Conservation (phyloP, 2,797 vertebrate species). For the Ctenochaetus hawaiiensis region DNA sequence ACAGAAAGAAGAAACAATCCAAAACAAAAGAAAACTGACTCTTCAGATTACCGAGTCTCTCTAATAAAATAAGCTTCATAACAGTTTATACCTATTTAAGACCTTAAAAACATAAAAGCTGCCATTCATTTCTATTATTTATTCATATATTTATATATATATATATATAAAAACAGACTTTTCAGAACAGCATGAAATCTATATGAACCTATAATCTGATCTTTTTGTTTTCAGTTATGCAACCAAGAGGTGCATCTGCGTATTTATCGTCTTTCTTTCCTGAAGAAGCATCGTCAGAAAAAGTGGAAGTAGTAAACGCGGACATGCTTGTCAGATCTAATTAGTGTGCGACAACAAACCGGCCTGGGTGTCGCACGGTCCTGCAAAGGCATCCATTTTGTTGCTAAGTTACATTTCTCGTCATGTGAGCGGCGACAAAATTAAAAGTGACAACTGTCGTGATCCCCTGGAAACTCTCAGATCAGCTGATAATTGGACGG, state of each 20-base stretch:
- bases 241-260: slow-evolving; percentile 21
- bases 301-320: slow-evolving; percentile 48
- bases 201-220: background rate
- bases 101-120: background rate
- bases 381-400: slow-evolving; percentile 63
- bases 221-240: slow-evolving; percentile 23
- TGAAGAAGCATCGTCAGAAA: slow-evolving; percentile 32
- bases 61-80: background rate
- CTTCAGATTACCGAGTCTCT: background rate
- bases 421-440: slow-evolving; percentile 68
- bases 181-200: slow-evolving; percentile 3
- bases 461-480: slow-evolving; percentile 74
- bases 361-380: slow-evolving; percentile 45
- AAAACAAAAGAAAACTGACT: background rate
- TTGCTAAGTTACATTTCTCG: slow-evolving; percentile 73
- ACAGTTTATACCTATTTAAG: rapidly evolving
- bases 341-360: slow-evolving; percentile 57
- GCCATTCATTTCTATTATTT: background rate
- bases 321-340: slow-evolving; percentile 69
- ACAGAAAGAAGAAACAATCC: background rate
- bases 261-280: slow-evolving; percentile 49
- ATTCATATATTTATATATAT: rapidly evolving
- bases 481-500: slow-evolving; percentile 78
- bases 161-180: background rate
- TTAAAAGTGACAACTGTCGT: slow-evolving; percentile 78